Base-by-base conservation (phyloP, 1,140 invertebrate genomes). In the Copidosoma floridanum region DNA sequence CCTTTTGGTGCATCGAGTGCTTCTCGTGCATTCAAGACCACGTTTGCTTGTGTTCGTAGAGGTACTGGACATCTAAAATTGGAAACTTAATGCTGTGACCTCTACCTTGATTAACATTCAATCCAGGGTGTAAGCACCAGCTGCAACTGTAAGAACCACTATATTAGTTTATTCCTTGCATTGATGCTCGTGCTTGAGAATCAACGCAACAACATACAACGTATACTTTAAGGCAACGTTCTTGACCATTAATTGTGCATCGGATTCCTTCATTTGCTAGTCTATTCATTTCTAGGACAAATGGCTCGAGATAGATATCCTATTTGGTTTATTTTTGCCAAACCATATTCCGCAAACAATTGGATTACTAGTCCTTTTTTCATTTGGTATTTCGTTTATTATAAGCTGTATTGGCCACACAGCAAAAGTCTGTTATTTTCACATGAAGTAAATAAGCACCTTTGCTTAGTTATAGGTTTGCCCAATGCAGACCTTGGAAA, bases 281-380 rank as follows among this genome's bases (percentile, higher is more conserved):
- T 27, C 32, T 10, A 43, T 55, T 55, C 23, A 55, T 43, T 21
- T 43, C 29, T 7, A 21, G 18, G 20, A 44, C 21, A 21, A 21
- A 44, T 3, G 41, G 21, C 6, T 18, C 2, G 3, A 43, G 29
- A 43, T 43, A 55, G 23, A n/a, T 8, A 4, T 37, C 52, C 41
- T 55, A 8, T 27, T 11, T 43, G 52, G 38, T 43, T 55, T 55
- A 8, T 55, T 55, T 20, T 20, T 40, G 6, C 27, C 16, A 43
- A 55, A 29, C 52, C 40, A 55, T 27, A 55, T 43, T 14, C 52
- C 20, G 29, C 52, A 55, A 43, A 20, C 7, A n/a, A 55, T 55
- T n/a, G 24, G n/a, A 44, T 24, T 24, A 27, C n/a, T n/a, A n/a
- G n/a, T n/a, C n/a, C n/a, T n/a, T n/a, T n/a, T n/a, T n/a, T n/a